Conservation (phyloP, 2,797 vertebrate species). For the Euphonia xanthogaster region DNA sequence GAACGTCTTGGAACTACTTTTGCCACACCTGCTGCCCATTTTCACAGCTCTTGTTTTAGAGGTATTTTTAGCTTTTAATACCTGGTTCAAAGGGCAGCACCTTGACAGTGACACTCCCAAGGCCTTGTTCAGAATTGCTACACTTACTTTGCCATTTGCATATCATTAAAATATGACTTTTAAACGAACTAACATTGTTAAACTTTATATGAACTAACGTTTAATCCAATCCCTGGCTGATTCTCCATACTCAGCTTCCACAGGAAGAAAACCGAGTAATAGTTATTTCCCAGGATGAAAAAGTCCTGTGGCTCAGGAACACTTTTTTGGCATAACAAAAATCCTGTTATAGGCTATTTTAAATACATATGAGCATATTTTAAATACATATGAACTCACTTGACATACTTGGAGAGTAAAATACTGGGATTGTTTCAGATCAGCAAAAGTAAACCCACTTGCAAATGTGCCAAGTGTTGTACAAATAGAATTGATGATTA, state of each 20-base stretch:
- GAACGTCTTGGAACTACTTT: background rate
- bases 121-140: background rate
- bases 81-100: background rate
- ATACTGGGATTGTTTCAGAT: background rate
- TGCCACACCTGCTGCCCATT: background rate
- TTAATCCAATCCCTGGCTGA: background rate
- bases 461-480: background rate
- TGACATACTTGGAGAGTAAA: background rate
- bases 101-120: background rate
- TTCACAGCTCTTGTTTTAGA: background rate
- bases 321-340: background rate
- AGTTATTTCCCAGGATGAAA: accelerated
- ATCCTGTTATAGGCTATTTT: background rate
- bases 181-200: background rate
- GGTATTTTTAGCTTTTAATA: background rate
- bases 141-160: background rate
- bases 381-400: background rate
- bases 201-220: background rate
- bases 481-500: background rate
- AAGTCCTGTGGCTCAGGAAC: background rate
- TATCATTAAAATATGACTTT: background rate
- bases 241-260: background rate
- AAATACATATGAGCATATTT: background rate
- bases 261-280: background rate
- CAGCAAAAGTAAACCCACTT: background rate